Evolutionary conservation across 2,888 invertebrate species (phyloP).

Genomic region (Drosophila bunnanda): DNA sequence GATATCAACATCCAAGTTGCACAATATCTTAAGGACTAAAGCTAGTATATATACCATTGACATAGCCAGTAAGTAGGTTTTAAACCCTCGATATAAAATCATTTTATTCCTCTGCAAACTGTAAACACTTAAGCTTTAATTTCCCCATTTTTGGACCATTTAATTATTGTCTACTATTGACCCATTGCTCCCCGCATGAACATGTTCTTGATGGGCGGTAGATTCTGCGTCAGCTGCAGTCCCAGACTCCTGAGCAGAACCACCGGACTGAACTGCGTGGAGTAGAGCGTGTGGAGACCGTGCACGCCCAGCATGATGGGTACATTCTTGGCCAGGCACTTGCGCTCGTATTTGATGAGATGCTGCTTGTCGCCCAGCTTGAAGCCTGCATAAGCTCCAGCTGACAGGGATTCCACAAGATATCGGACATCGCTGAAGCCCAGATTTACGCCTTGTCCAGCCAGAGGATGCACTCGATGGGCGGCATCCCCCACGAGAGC

Average conservation of each 20-base stretch:
- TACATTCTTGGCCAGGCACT: conserved; percentile 93
- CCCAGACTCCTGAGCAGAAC: conserved; percentile 93
- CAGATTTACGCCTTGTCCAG: conserved; percentile 98
- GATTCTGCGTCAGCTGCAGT: conserved; percentile 91
- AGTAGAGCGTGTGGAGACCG: conserved; percentile 93
- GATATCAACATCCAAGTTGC: neutral
- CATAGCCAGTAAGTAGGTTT: conserved; percentile 24
- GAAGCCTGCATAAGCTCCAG: conserved; percentile 90
- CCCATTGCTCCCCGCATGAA: conserved; percentile 82
- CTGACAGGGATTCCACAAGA: conserved; percentile 89
- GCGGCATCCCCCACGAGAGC: conserved; percentile 96
- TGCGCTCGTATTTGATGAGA: conserved; percentile 93
- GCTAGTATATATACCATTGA: conserved; percentile 21
- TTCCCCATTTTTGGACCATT: conserved; percentile 10
- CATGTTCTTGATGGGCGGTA: conserved; percentile 88
- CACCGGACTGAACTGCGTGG: conserved; percentile 89
- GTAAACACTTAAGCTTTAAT: conserved; percentile 51
- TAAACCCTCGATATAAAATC: conserved; percentile 23
- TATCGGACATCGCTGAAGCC: conserved; percentile 96
- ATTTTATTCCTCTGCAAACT: conserved; percentile 45
- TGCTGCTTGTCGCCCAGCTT: conserved; percentile 89
- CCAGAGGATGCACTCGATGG: conserved; percentile 96
- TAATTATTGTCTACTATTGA: conserved; percentile 53
- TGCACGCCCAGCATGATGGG: conserved; percentile 95
- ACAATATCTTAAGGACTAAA: neutral